Evolutionary conservation across 2,797 vertebrate genomes (phyloP).

Genomic region (Pygocentrus nattereri): DNA sequence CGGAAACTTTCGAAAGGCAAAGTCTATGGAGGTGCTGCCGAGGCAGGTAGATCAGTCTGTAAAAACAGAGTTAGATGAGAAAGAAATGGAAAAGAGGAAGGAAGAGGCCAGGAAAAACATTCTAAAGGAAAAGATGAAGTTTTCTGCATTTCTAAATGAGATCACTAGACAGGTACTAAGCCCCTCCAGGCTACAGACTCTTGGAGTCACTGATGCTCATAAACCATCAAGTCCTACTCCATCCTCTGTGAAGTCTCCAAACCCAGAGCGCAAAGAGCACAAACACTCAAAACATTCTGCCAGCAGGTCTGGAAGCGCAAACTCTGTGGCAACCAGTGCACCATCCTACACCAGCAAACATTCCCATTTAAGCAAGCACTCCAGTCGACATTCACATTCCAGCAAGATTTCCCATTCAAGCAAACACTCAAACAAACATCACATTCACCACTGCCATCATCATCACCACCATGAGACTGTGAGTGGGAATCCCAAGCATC

Average conservation of each 20-base stretch:
- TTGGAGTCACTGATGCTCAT: constrained; percentile 80
- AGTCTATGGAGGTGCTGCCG: constrained; percentile 81
- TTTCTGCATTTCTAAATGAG: constrained; percentile 87
- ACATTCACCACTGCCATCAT: constrained; percentile 50
- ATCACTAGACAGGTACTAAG: constrained; percentile 87
- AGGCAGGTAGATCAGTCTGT: constrained; percentile 54
- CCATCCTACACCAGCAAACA: constrained; percentile 59
- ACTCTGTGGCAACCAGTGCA: constrained; percentile 68
- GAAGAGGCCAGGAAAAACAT: constrained; percentile 70
- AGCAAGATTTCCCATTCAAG: constrained; percentile 56
- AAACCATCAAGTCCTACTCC: constrained; percentile 63
- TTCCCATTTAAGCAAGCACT: constrained; percentile 48
- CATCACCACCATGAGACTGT: constrained; percentile 45
- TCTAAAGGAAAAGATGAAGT: constrained; percentile 81
- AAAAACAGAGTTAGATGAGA: constrained; percentile 59
- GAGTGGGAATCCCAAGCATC: constrained; percentile 42
- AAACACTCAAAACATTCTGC: constrained; percentile 54
- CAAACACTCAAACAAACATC: constrained; percentile 48
- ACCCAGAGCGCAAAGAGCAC: constrained; percentile 51
- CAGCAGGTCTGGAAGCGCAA: constrained; percentile 62
- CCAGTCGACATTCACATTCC: constrained; percentile 55
- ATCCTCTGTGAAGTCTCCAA: constrained; percentile 53
- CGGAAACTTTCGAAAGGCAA: constrained; percentile 77
- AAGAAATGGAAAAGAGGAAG: constrained; percentile 66
- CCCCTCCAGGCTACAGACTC: constrained; percentile 81